These are phyloP conservation scores for Sycophila sp. DNA, from an alignment of 1,140 invertebrate species.

Conservation along the genomic window DNA sequence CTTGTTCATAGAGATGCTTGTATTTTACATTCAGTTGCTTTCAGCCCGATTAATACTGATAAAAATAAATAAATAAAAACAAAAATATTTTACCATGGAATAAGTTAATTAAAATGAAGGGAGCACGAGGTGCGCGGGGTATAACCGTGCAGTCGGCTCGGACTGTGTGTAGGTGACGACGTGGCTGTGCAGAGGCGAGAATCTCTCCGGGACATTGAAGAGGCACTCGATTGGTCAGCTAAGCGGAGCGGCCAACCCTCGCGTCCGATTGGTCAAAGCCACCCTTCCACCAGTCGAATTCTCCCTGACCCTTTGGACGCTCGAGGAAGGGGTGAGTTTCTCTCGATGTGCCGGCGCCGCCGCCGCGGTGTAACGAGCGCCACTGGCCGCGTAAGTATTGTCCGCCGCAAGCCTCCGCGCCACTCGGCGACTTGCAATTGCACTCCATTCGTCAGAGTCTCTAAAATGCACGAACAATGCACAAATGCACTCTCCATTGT, in stretches of 20 bases:
- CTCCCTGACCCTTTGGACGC: slow-evolving; percentile 52
- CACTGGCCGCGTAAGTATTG: slow-evolving; percentile 23
- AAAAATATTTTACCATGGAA: too few species aligned
- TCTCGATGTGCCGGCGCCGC: not conserved
- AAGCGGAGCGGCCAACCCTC: slow-evolving; percentile 56
- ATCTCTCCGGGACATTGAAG: not conserved
- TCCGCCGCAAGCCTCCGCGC: not conserved
- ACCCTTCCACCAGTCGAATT: slow-evolving; percentile 54
- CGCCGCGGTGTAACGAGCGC: not conserved
- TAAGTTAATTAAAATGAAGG: too few species aligned
- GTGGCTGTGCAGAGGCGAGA: too few species aligned
- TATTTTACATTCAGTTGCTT: too few species aligned
- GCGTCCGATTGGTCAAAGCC: slow-evolving; percentile 58
- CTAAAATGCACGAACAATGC: not conserved
- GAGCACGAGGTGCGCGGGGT: too few species aligned
- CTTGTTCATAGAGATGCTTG: too few species aligned
- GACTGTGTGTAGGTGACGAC: too few species aligned
- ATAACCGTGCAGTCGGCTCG: too few species aligned
- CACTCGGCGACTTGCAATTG: not conserved
- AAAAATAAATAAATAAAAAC: too few species aligned
- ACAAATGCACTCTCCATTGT: too few species aligned
- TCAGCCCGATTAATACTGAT: too few species aligned
- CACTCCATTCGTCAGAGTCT: not conserved
- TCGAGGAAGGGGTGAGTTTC: slow-evolving; percentile 22
- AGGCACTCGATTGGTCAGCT: slow-evolving; percentile 63